Conservation (phyloP, 2,113 vertebrate species). For the Thymallus thymallus region DNA sequence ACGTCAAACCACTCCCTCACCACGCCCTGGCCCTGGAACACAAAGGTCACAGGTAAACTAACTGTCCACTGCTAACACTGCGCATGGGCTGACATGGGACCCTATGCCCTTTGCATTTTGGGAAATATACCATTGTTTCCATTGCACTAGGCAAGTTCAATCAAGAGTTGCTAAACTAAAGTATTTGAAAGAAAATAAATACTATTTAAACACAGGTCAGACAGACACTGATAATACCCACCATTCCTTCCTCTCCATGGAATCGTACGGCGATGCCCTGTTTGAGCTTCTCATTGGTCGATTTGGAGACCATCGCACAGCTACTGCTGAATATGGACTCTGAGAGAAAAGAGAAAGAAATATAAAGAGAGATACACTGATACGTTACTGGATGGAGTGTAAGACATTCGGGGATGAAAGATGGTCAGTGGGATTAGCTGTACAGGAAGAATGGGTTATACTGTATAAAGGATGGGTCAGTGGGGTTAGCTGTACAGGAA, state of each 20-base stretch:
- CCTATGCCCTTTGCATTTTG: too few species aligned
- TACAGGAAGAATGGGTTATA: too few species aligned
- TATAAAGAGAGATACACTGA: background rate
- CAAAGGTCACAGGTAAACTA: constrained; percentile 14
- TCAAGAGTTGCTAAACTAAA: too few species aligned
- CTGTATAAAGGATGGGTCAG: background rate
- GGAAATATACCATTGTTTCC: too few species aligned
- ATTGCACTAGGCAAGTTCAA: too few species aligned
- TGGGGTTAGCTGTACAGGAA: background rate
- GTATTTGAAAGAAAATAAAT: background rate
- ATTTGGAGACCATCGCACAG: constrained; percentile 97
- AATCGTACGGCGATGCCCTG: constrained; percentile 97
- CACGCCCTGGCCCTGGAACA: constrained; percentile 90
- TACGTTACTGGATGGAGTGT: background rate
- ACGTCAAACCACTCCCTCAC: constrained; percentile 99
- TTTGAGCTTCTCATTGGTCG: constrained; percentile 94
- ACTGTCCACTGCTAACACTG: background rate
- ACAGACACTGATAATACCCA: constrained; percentile 62
- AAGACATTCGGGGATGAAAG: background rate
- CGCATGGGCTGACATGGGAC: too few species aligned
- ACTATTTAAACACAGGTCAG: background rate
- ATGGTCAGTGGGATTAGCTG: too few species aligned
- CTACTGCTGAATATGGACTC: constrained; percentile 99
- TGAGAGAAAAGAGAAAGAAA: constrained; percentile 47
- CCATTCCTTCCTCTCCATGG: constrained; percentile 98